Evolutionary conservation across 2,113 vertebrate genomes (phyloP).

Genomic region (Egretta garzetta): DNA sequence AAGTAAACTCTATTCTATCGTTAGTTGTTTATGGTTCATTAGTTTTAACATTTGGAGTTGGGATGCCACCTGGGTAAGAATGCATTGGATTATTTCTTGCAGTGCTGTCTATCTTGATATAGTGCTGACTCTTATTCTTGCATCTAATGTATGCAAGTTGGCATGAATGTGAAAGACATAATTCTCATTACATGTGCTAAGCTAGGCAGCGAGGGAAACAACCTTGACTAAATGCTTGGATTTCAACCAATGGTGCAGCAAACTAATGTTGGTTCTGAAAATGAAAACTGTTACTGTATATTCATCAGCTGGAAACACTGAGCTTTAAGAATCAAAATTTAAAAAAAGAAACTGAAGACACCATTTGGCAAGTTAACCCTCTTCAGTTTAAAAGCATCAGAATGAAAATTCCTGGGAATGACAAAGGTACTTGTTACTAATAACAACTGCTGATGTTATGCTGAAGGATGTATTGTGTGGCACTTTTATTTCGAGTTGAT

Average conservation of each 20-base stretch:
- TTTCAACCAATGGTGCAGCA: slow-evolving; percentile 72
- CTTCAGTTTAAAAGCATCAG: not conserved
- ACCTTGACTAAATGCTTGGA: slow-evolving; percentile 73
- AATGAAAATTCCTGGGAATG: slow-evolving; percentile 3
- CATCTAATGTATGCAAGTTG: slow-evolving; percentile 67
- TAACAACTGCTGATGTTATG: slow-evolving; percentile 24
- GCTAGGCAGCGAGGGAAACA: slow-evolving; percentile 71
- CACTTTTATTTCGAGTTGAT: slow-evolving; percentile 46
- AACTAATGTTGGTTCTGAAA: slow-evolving; percentile 71
- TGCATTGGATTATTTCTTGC: slow-evolving; percentile 40
- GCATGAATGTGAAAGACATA: slow-evolving; percentile 60
- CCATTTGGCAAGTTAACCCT: slow-evolving; percentile 27
- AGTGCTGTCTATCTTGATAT: slow-evolving; percentile 62
- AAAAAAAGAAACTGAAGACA: not conserved
- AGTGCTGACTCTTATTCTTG: slow-evolving; percentile 73
- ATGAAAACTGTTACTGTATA: slow-evolving; percentile 51
- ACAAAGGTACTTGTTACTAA: slow-evolving; percentile 9
- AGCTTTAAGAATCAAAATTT: slow-evolving; percentile 10
- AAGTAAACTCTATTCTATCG: not conserved
- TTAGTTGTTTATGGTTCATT: slow-evolving; percentile 36
- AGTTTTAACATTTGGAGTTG: slow-evolving; percentile 4
- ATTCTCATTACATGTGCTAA: slow-evolving; percentile 74
- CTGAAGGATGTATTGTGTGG: slow-evolving; percentile 7
- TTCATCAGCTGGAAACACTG: slow-evolving; percentile 45
- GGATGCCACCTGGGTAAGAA: slow-evolving; percentile 40